Evolutionary conservation across 1,140 invertebrate genomes (phyloP).

Genomic region (Carcinoscorpius rotundicauda): DNA sequence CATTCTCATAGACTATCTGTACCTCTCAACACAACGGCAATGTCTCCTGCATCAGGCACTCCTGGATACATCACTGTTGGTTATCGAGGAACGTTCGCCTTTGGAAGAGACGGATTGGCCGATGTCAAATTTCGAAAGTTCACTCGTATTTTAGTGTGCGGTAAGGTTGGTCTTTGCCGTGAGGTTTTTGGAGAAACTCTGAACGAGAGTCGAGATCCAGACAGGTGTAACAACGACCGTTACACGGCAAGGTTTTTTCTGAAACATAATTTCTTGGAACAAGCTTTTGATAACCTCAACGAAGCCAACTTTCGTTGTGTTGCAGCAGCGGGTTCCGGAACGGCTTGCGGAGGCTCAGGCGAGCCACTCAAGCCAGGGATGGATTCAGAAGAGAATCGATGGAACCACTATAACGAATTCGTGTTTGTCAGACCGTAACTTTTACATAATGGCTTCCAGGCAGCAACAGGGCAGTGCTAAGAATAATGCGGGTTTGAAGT

Average conservation of each 20-base stretch:
- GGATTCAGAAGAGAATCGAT: slow-evolving; percentile 90
- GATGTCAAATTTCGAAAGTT: slow-evolving; percentile 98
- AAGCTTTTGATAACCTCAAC: slow-evolving; percentile 93
- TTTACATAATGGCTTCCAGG: too few relatives aligned
- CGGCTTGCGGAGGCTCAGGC: slow-evolving; percentile 53
- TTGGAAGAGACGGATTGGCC: slow-evolving; percentile 90
- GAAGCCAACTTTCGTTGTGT: slow-evolving; percentile 69
- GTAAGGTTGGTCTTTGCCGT: slow-evolving; percentile 75
- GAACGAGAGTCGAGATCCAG: slow-evolving; percentile 95
- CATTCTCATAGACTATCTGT: slow-evolving; percentile 14
- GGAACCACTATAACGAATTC: slow-evolving; percentile 99
- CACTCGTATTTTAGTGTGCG: slow-evolving; percentile 90
- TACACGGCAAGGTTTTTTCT: slow-evolving; percentile 96
- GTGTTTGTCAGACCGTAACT: slow-evolving; percentile 54
- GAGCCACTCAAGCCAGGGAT: slow-evolving; percentile 81
- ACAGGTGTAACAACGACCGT: slow-evolving; percentile 76
- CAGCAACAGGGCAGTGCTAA: too few relatives aligned
- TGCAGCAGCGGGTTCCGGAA: slow-evolving; percentile 81
- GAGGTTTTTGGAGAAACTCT: slow-evolving; percentile 93
- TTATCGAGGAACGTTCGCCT: slow-evolving; percentile 97
- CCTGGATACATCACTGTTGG: slow-evolving; percentile 84
- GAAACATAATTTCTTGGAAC: slow-evolving; percentile 95
- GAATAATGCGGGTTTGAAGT: too few relatives aligned
- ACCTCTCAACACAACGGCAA: slow-evolving; percentile 3
- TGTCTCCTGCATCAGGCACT: slow-evolving; percentile 12